Conservation (phyloP, 1,140 invertebrate species). For the Solen grandis region DNA sequence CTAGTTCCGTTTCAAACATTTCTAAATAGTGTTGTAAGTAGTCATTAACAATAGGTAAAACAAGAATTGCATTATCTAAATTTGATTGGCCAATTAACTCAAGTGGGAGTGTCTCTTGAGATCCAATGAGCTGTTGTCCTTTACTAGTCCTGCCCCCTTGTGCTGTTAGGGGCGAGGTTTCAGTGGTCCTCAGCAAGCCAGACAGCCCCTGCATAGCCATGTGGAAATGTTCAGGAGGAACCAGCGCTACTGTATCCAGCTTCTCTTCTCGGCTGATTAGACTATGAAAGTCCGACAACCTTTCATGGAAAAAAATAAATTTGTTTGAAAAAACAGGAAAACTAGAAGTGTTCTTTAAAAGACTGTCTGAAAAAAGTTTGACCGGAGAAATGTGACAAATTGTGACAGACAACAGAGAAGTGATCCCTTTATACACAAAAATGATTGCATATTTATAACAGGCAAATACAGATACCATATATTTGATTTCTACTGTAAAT, state of each 20-base stretch:
- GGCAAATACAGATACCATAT: too few species aligned
- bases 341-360: too few species aligned
- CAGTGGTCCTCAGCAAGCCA: slow-evolving; percentile 13
- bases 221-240: slow-evolving; percentile 35
- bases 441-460: too few species aligned
- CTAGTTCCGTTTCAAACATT: slow-evolving; percentile 18
- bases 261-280: slow-evolving; percentile 7
- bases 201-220: slow-evolving; percentile 42
- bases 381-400: neutral
- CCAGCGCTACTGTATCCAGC: slow-evolving; percentile 22
- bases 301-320: slow-evolving; percentile 2
- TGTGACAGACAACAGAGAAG: neutral
- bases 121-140: neutral
- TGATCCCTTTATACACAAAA: too few species aligned
- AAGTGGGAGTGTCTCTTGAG: neutral
- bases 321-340: too few species aligned
- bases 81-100: neutral
- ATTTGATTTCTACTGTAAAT: too few species aligned
- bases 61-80: slow-evolving; percentile 34
- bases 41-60: slow-evolving; percentile 46
- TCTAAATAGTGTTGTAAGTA: slow-evolving; percentile 44
- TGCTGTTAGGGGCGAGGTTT: neutral
- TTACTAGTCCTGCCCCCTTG: neutral
- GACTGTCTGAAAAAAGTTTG: too few species aligned
- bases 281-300: slow-evolving; percentile 35